phyloP scores from a whole-genome alignment of 1,140 invertebrate genomes.

The Leucophenga varia region DNA sequence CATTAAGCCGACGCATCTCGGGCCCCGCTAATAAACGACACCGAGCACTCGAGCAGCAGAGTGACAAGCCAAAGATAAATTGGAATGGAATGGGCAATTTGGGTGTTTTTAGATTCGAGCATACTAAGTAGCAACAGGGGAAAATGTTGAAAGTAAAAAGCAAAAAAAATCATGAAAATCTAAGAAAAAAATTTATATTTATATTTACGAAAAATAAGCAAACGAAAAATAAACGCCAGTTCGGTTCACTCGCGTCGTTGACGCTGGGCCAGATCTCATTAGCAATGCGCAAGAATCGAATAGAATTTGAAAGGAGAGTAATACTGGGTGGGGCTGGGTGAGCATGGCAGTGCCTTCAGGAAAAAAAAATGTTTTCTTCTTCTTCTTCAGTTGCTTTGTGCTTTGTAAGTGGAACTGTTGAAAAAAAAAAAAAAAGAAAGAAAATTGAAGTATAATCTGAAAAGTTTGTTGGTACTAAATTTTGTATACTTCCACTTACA shows the following conservation, averaged over 20 bases:
- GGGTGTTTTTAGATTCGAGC: no score
- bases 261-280: slow-evolving; percentile 46
- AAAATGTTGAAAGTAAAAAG: slow-evolving; percentile 1
- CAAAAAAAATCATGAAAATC: slow-evolving; percentile 13
- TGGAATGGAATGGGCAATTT: neutral
- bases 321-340: neutral
- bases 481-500: no score
- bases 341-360: slow-evolving; percentile 20
- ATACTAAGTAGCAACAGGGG: slow-evolving; percentile 1
- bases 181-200: no score
- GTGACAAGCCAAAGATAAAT: no score
- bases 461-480: no score
- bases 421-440: no score
- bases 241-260: slow-evolving; percentile 21
- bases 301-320: no score
- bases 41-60: no score
- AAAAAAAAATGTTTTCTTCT: neutral
- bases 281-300: slow-evolving; percentile 44
- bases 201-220: no score
- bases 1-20: no score
- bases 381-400: neutral
- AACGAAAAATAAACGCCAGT: slow-evolving; percentile 26
- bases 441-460: no score
- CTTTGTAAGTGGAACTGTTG: slow-evolving; percentile 26
- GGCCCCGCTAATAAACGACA: neutral